phyloP scores from a whole-genome alignment of 2,888 invertebrate species.

The Mythimna loreyi region DNA sequence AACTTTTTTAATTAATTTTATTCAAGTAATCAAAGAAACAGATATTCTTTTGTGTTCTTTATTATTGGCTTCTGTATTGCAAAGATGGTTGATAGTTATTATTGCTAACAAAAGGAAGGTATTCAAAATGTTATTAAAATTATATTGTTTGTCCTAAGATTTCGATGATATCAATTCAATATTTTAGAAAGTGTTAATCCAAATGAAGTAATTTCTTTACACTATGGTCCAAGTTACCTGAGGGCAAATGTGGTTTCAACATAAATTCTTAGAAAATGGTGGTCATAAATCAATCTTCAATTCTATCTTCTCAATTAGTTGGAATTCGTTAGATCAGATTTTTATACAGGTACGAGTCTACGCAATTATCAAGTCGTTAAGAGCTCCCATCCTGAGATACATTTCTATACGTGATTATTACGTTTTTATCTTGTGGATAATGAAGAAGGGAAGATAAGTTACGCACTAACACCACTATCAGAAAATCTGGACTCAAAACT shows the following conservation, averaged over 20 bases:
- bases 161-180: constrained; percentile 21
- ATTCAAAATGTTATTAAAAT: constrained; percentile 40
- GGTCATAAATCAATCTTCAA: background rate
- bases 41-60: constrained; percentile 29
- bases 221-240: background rate
- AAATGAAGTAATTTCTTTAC: constrained; percentile 12
- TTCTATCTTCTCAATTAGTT: background rate
- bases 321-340: background rate
- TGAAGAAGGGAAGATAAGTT: too few relatives aligned
- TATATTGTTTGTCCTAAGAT: constrained; percentile 29
- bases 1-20: constrained; percentile 55
- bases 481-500: too few relatives aligned
- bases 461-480: too few relatives aligned
- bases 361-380: background rate
- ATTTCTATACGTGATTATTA: too few relatives aligned
- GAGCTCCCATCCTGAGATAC: too few relatives aligned
- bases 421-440: too few relatives aligned
- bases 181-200: constrained; percentile 47
- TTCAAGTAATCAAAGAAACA: constrained; percentile 37
- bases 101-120: constrained; percentile 24
- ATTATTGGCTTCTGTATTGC: constrained; percentile 43
- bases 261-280: background rate
- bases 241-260: constrained; percentile 11
- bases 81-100: constrained; percentile 5
- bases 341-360: background rate